phyloP scores from a whole-genome alignment of 1,140 invertebrate species.

The Drosophila punjabiensis region DNA sequence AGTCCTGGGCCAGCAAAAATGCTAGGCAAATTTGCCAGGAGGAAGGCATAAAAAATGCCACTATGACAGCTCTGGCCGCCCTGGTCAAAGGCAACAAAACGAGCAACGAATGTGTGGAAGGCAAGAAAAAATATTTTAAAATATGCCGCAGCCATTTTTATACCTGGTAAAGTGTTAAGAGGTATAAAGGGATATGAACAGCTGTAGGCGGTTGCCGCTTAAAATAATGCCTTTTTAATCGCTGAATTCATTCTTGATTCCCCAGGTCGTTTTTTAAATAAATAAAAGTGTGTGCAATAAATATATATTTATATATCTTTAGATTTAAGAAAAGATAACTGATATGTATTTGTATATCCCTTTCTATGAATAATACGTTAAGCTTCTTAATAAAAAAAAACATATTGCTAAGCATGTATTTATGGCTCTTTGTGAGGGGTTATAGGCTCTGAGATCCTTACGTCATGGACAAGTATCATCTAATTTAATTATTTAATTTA shows the following conservation, averaged over 20 bases:
- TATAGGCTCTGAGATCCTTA: no score
- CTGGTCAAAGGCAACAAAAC: slow-evolving; percentile 55
- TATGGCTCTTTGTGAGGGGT: no score
- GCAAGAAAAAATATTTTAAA: slow-evolving; percentile 57
- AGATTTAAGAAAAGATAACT: neutral
- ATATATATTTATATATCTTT: neutral
- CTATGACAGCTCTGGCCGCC: slow-evolving; percentile 54
- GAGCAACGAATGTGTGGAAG: slow-evolving; percentile 33
- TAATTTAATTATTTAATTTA: no score
- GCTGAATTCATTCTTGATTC: neutral
- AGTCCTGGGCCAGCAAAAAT: slow-evolving; percentile 53
- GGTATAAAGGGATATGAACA: slow-evolving; percentile 28
- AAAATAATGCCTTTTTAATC: slow-evolving; percentile 6
- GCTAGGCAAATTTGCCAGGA: slow-evolving; percentile 64
- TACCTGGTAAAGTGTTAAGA: slow-evolving; percentile 37
- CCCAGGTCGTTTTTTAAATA: neutral
- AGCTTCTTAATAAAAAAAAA: neutral
- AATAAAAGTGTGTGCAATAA: no score
- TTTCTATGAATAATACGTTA: neutral
- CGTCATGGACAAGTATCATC: no score
- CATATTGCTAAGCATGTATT: no score
- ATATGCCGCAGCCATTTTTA: slow-evolving; percentile 63
- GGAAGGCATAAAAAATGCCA: slow-evolving; percentile 53
- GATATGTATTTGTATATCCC: no score
- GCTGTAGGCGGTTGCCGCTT: neutral